Evolutionary conservation across 1,140 invertebrate species (phyloP).

Genomic region (Phymorhynchus buccinoides): DNA sequence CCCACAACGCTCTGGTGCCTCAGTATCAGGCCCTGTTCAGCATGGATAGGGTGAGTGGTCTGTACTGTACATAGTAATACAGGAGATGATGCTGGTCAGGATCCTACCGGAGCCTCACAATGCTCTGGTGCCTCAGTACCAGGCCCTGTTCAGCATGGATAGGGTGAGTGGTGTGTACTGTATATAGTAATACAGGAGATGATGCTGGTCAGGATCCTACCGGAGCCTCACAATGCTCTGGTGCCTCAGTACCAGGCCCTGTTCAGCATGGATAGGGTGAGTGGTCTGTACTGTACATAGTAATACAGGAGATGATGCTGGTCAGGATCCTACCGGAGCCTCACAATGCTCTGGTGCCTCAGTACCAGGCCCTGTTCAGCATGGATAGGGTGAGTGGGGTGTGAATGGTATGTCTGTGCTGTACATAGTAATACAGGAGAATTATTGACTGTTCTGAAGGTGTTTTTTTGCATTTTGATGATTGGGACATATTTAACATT

Average conservation of each 20-base stretch:
- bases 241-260: conserved; percentile 87
- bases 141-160: conserved; percentile 85
- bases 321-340: conserved; percentile 97
- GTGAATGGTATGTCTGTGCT: too few species aligned
- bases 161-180: conserved; percentile 78
- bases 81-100: conserved; percentile 90
- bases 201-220: conserved; percentile 95
- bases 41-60: not conserved
- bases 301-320: conserved; percentile 89
- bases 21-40: not conserved
- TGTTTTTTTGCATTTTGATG: too few species aligned
- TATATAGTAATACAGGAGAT: too few species aligned
- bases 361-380: conserved; percentile 85
- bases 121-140: conserved; percentile 90
- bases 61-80: too few species aligned
- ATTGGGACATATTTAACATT: too few species aligned
- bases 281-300: too few species aligned
- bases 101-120: conserved; percentile 98
- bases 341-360: conserved; percentile 92
- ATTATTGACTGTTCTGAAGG: too few species aligned
- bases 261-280: conserved; percentile 84
- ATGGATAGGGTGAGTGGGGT: conserved; percentile 81
- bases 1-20: conserved; percentile 89
- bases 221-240: conserved; percentile 96
- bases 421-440: too few species aligned